phyloP scores from a whole-genome alignment of 37 sponge, comb jelly and placozoan genomes.

The Oopsacas minuta region DNA sequence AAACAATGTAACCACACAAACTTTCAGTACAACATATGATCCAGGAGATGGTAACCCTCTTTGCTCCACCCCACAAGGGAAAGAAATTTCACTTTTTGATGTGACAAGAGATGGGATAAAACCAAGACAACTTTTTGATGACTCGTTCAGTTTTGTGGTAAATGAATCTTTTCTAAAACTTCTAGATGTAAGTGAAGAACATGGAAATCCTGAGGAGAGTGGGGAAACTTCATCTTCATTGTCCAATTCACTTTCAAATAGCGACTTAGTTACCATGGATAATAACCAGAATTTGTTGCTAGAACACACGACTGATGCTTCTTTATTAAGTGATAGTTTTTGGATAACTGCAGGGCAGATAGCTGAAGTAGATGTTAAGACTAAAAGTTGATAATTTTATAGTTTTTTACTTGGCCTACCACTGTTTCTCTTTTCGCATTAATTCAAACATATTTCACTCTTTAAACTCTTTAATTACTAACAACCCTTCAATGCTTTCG shows the following conservation, averaged over 20 bases:
- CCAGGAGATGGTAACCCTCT: background rate
- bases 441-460: too few relatives aligned
- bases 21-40: background rate
- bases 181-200: background rate
- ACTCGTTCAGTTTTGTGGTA: background rate
- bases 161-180: background rate
- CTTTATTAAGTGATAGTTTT: background rate
- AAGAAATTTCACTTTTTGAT: background rate
- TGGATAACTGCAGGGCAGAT: constrained; percentile 12
- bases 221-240: background rate
- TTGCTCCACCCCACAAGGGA: background rate
- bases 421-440: background rate
- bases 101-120: background rate
- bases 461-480: too few relatives aligned
- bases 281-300: background rate
- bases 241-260: background rate
- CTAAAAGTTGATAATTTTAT: too few relatives aligned
- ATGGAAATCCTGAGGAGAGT: background rate
- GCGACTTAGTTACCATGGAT: background rate
- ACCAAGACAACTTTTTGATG: background rate
- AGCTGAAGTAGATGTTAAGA: background rate
- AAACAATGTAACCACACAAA: background rate
- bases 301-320: background rate
- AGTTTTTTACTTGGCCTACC: background rate
- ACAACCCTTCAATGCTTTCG: too few relatives aligned